Percentiles rank a stretch among this genome's conserved stretches.
Conservation (phyloP, 2,797 vertebrate species). For the Buphagus erythrorhynchus region DNA sequence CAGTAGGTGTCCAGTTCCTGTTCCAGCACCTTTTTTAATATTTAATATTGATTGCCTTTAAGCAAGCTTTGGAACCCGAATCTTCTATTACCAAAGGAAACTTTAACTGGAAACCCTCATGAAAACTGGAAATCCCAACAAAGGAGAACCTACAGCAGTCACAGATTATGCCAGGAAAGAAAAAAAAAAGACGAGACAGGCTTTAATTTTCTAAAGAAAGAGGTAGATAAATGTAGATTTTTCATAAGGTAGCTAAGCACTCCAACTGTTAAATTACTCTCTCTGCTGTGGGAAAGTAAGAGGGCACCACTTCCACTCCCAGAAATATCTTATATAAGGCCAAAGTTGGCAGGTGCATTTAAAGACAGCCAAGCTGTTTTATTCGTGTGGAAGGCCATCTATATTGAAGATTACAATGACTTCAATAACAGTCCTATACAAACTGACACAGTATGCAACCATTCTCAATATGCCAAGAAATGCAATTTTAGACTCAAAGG, state of each 20-base stretch:
- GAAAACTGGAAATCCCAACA: background rate
- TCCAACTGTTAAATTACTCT: constrained; percentile 2
- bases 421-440: background rate
- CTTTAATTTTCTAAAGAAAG: background rate
- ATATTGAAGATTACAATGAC: background rate
- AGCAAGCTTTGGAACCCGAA: background rate
- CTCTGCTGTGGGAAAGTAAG: background rate
- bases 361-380: background rate
- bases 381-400: background rate
- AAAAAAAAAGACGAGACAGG: background rate
- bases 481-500: background rate
- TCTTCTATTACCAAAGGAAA: background rate
- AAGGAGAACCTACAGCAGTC: background rate
- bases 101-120: background rate
- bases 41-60: background rate
- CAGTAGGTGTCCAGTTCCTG: background rate
- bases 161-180: background rate
- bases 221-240: background rate
- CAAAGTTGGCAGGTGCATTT: background rate
- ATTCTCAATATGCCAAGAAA: background rate
- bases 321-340: background rate
- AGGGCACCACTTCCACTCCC: background rate
- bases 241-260: background rate
- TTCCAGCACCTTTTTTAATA: background rate
- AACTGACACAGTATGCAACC: background rate